Percentiles rank a stretch among this genome's conserved stretches.
Evolutionary conservation across 2,797 vertebrate species (phyloP).

Genomic region (Tamandua tetradactyla): DNA sequence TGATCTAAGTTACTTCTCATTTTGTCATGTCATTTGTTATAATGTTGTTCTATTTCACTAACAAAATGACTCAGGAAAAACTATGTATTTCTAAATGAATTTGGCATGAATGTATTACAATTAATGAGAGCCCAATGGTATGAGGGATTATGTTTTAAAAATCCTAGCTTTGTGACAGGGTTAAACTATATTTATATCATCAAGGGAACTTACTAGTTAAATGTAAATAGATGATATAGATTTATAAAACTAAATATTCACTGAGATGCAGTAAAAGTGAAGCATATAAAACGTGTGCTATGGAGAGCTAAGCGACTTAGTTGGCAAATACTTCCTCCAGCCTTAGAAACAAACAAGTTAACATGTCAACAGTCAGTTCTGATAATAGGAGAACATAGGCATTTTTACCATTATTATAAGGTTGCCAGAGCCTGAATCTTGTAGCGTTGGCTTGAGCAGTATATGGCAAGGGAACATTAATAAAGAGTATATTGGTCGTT

Average conservation of each 20-base stretch:
- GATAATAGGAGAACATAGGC: neutral
- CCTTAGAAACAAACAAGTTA: neutral
- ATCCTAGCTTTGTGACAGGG: neutral
- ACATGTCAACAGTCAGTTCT: neutral
- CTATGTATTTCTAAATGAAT: neutral
- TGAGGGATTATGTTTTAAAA: neutral
- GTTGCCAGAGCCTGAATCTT: conserved; percentile 97
- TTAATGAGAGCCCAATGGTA: conserved; percentile 1
- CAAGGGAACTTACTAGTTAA: conserved; percentile 1
- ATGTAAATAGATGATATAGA: neutral
- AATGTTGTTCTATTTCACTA: conserved; percentile 16
- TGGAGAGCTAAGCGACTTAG: neutral
- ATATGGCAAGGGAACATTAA: conserved; percentile 93
- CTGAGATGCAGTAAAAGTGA: neutral
- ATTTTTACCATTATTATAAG: conserved; percentile 94
- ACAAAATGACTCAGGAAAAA: conserved; percentile 39
- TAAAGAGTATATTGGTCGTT: conserved; percentile 95
- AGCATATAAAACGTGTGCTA: neutral
- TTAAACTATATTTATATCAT: neutral
- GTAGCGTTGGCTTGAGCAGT: conserved; percentile 95
- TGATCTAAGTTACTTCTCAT: neutral
- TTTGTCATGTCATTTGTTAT: neutral
- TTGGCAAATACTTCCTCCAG: neutral
- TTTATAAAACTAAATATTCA: neutral
- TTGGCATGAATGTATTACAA: neutral